phyloP scores from a whole-genome alignment of 2,113 vertebrate species.

The Chaenogobius annularis region DNA sequence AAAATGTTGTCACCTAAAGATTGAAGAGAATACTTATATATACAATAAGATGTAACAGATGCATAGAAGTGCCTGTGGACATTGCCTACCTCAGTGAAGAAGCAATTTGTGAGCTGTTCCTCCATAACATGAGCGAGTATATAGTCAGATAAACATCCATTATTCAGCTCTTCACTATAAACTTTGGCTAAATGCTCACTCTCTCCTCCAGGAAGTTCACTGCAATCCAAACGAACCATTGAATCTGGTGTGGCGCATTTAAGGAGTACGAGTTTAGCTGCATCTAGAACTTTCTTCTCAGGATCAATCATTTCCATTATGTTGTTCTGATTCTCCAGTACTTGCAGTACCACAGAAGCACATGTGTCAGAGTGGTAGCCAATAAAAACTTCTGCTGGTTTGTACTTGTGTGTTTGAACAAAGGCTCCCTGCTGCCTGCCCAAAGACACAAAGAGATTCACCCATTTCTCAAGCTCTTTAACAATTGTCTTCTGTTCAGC shows the following conservation, averaged over 20 bases:
- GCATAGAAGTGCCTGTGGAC: not conserved
- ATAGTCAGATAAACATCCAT: slow-evolving; percentile 84
- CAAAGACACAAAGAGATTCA: slow-evolving; percentile 65
- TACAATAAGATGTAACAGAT: not conserved
- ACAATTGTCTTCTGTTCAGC: slow-evolving; percentile 76
- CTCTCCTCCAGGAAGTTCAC: slow-evolving; percentile 52
- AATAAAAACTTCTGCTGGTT: slow-evolving; percentile 84
- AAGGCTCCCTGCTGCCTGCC: slow-evolving; percentile 39
- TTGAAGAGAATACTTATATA: slow-evolving; percentile 21
- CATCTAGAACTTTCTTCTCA: slow-evolving; percentile 48
- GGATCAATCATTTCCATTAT: slow-evolving; percentile 18
- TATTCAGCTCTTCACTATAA: slow-evolving; percentile 84
- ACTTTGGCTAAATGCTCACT: slow-evolving; percentile 56
- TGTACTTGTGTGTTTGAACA: slow-evolving; percentile 67
- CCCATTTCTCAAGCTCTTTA: slow-evolving; percentile 80
- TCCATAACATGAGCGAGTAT: slow-evolving; percentile 68
- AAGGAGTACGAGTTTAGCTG: slow-evolving; percentile 81
- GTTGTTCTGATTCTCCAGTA: slow-evolving; percentile 61
- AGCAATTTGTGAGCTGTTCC: not conserved
- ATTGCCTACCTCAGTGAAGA: slow-evolving; percentile 86
- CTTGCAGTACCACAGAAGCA: slow-evolving; percentile 87
- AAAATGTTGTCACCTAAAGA: slow-evolving; percentile 91
- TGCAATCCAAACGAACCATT: slow-evolving; percentile 80
- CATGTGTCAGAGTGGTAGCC: slow-evolving; percentile 91
- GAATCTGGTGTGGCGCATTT: slow-evolving; percentile 91